Conservation (phyloP, 2,113 vertebrate species). For the Equus przewalskii region DNA sequence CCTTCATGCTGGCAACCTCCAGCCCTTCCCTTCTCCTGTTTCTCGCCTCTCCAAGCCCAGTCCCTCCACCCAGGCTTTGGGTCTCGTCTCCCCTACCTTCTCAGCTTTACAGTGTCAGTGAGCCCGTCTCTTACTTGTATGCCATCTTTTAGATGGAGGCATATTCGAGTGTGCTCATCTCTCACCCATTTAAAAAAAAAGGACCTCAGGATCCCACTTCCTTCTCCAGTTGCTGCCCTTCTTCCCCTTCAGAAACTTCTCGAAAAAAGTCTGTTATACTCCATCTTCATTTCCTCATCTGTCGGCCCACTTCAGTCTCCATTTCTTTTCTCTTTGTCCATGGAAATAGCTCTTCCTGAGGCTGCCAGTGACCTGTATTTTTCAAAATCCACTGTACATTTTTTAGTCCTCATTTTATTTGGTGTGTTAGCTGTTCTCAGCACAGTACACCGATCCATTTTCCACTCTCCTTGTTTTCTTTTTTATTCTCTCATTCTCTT, state of each 20-base stretch:
- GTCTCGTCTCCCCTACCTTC: rapidly evolving
- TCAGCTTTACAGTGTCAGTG: rapidly evolving
- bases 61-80: background rate
- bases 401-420: background rate
- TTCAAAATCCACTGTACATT: background rate
- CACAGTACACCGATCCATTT: background rate
- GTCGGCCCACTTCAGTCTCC: background rate
- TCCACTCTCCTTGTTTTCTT: background rate
- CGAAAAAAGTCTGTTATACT: rapidly evolving
- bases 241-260: background rate
- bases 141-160: background rate
- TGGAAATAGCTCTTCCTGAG: background rate
- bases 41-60: background rate
- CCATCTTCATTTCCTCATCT: background rate
- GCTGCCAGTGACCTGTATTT: background rate
- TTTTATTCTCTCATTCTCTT: background rate
- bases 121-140: background rate
- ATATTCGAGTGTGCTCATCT: rapidly evolving
- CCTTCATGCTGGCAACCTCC: rapidly evolving
- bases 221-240: background rate
- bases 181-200: background rate
- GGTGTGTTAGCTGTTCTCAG: background rate
- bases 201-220: background rate
- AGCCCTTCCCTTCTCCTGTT: background rate
- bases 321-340: background rate